Evolutionary conservation across 2,888 invertebrate species (phyloP), one percentile per base, ranked within the genome.

Genomic region (Yponomeuta malinellus): DNA sequence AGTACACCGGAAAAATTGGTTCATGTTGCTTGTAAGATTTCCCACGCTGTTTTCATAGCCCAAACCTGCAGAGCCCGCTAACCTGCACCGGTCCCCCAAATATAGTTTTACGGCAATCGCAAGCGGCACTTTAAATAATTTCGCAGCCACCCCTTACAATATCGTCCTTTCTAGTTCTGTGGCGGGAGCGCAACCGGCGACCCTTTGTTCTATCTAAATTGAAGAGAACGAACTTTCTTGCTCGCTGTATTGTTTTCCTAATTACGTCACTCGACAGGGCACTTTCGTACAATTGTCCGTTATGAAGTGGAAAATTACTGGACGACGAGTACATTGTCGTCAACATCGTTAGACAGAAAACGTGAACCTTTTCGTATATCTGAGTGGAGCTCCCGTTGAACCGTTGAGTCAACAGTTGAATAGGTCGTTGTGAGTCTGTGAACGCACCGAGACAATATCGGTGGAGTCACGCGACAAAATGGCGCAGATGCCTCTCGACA

Each of bases 81-180:
- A 31, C 70, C 64, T 37, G 29, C 37, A 31, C 67, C 52, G 48
- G 59, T 59, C 68, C 33, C 63, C 37, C 71, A 43, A 82, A 87
- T 88, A 88, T 88, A 87, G 87, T 86, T 89, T 88, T 86, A 89
- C 86, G 86, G 83, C 81, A 81, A 83, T 85, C 80, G 81, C 83
- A 79, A 85, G 82, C 85, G 83, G 81, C 81, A 86, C 84, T 86
- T 89, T 87, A 88, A 82, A 79, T 79, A 81, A 79, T 79, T 80
- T 79, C 81, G 79, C 78, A 76, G 76, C 52, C 67, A 33, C 68
- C 52, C 33, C 69, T 10, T 63, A 69, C 69, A 69, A 63, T 69
- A 63, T 69, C 37, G 33, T 23, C 37, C 63, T 63, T 52, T 67
- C 2, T 43, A 43, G 37, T 67, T 48, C 12, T 3, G 67, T 68